Base-by-base conservation (phyloP, 2,113 vertebrate species). In the Sinocyclocheilus grahami region DNA sequence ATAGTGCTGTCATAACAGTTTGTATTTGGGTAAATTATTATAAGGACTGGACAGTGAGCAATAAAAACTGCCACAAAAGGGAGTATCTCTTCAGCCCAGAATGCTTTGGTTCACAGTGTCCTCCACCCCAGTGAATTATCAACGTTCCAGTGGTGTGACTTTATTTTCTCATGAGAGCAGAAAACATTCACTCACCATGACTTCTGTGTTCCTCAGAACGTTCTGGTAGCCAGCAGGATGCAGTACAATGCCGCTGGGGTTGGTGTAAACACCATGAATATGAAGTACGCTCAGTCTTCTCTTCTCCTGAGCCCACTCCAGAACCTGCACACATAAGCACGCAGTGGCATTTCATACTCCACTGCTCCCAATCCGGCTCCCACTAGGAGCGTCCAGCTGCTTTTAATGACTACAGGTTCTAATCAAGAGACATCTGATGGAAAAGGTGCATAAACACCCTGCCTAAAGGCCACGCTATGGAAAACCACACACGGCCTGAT, bases 281-380 rank as follows among this genome's bases (percentile, higher is more conserved):
- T 99, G 98, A 46, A 99, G 90, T n/a, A 99, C 97, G 4, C 98
- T 98, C 63, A 99, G 94, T 86, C 95, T 94, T 90, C 97, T 95
- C 92, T 98, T 99, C 91, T 97, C 97, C 76, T 99, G 98, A 0
- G 98, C 98, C 98, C 98, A 99, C 92, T 99, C 97, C 80, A 99
- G 93, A 85, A 99, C 98, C 98, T 99, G 82, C 4, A 91, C 62
- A 90, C 62, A 89, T 88, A 91, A 33, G 80, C 60, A 88, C 85
- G 86, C 75, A 83, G 55, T 11, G 46, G 10, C 46, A 67, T 76
- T 93, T 91, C 82, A 93, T 91, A 92, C 87, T 89, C 88, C 84
- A 90, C 16, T 89, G 89, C 90, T 90, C 92, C 85, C 89, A 88
- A 94, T 91, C 92, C 91, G 89, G 93, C 92, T 93, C 91, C 85